Evolutionary conservation across 2,888 invertebrate genomes (phyloP).

Genomic region (Cheilosia vernalis): DNA sequence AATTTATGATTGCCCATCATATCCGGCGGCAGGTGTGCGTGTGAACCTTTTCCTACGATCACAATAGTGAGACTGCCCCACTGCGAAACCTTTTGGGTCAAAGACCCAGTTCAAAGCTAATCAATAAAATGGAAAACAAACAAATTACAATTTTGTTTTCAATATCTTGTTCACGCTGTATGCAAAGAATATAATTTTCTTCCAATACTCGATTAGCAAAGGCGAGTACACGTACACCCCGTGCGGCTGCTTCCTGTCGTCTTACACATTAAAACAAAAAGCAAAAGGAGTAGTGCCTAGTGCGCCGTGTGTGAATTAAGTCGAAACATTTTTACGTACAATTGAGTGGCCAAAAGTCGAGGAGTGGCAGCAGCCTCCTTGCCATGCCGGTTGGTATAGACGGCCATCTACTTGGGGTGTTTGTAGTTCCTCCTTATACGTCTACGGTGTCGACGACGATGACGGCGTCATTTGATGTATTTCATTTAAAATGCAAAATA

Average conservation of each 20-base stretch:
- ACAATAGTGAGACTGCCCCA: conserved; percentile 10
- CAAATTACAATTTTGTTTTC: conserved; percentile 54
- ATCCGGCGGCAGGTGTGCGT: conserved; percentile 65
- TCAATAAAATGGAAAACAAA: conserved; percentile 71
- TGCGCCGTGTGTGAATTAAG: conserved; percentile 29
- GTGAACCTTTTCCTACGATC: conserved; percentile 42
- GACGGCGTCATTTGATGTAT: conserved; percentile 68
- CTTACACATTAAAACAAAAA: conserved; percentile 16
- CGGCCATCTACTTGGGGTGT: conserved; percentile 17
- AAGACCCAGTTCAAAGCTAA: conserved; percentile 64
- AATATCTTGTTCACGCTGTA: conserved; percentile 21
- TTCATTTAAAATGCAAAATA: conserved; percentile 67
- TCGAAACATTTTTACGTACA: conserved; percentile 40
- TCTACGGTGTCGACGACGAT: conserved; percentile 1
- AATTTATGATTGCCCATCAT: conserved; percentile 39
- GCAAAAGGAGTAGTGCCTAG: conserved; percentile 30
- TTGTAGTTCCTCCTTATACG: conserved; percentile 7
- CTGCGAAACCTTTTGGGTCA: conserved; percentile 57
- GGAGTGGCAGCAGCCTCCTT: conserved; percentile 40
- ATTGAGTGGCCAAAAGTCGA: conserved; percentile 60
- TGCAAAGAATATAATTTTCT: conserved; percentile 24
- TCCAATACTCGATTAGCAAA: conserved; percentile 54
- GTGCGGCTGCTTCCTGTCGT: background rate
- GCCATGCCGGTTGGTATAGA: background rate
- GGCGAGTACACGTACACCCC: conserved; percentile 22